Evolutionary conservation across 2,113 vertebrate genomes (phyloP).

Genomic region (Coptodon bakossiorum): DNA sequence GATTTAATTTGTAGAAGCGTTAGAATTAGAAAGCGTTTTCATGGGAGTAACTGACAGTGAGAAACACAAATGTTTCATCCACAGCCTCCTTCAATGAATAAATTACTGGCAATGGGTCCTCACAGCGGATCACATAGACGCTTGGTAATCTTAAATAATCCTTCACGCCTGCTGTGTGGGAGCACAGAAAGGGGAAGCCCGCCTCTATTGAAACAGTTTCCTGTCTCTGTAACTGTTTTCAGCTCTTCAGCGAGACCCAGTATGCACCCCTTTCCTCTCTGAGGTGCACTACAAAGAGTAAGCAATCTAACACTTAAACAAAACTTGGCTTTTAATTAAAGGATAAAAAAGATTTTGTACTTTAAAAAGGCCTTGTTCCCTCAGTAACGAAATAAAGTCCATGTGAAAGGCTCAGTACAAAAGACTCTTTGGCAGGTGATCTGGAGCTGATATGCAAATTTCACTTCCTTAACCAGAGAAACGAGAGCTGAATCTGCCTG

Average conservation of each 20-base stretch:
- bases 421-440: slow-evolving; percentile 34
- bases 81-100: neutral
- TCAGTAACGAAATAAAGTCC: neutral
- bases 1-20: neutral
- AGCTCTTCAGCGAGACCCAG: neutral
- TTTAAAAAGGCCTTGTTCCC: neutral
- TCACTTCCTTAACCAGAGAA: neutral
- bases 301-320: neutral
- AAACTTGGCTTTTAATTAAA: neutral
- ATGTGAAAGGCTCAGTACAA: neutral
- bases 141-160: slow-evolving; percentile 21
- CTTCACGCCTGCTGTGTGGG: neutral
- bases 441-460: neutral
- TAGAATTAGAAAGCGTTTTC: neutral
- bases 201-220: slow-evolving; percentile 55
- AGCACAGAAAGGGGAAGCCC: slow-evolving; percentile 44
- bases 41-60: neutral
- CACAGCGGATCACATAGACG: neutral
- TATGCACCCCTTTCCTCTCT: neutral
- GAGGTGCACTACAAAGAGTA: neutral
- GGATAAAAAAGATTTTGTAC: neutral
- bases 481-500: neutral
- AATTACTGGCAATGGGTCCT: neutral
- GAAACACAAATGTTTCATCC: neutral
- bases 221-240: slow-evolving; percentile 38